phyloP scores from a whole-genome alignment of 2,113 vertebrate genomes.

The Phrynosoma blainvillii region DNA sequence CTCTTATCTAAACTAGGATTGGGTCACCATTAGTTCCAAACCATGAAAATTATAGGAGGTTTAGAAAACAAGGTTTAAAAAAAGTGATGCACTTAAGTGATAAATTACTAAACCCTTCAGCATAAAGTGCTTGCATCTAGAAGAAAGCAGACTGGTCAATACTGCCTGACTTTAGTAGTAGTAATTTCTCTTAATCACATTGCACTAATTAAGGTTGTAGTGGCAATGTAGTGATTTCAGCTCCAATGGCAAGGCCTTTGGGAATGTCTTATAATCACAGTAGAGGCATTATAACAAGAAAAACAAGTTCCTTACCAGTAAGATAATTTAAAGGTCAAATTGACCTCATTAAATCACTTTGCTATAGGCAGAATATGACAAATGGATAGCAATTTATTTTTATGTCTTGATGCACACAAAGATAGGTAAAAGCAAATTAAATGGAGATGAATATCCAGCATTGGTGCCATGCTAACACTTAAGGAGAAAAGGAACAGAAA shows the following conservation, averaged over 20 bases:
- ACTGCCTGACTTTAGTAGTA: not conserved
- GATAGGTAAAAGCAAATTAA: not conserved
- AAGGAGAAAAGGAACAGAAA: not conserved
- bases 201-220: not conserved
- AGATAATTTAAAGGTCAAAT: not conserved
- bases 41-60: not conserved
- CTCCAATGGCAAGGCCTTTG: too few relatives aligned
- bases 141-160: not conserved
- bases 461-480: not conserved
- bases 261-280: not conserved
- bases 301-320: not conserved
- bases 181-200: not conserved
- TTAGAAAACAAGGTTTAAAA: not conserved
- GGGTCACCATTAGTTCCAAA: not conserved
- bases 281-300: not conserved
- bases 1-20: not conserved
- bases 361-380: not conserved
- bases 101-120: not conserved
- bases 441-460: slow-evolving; percentile 3
- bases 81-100: not conserved
- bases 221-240: not conserved
- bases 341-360: not conserved
- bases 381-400: not conserved
- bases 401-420: not conserved
- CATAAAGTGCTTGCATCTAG: too few relatives aligned